phyloP scores from a whole-genome alignment of 1,140 invertebrate genomes.

The Hyphantria cunea region DNA sequence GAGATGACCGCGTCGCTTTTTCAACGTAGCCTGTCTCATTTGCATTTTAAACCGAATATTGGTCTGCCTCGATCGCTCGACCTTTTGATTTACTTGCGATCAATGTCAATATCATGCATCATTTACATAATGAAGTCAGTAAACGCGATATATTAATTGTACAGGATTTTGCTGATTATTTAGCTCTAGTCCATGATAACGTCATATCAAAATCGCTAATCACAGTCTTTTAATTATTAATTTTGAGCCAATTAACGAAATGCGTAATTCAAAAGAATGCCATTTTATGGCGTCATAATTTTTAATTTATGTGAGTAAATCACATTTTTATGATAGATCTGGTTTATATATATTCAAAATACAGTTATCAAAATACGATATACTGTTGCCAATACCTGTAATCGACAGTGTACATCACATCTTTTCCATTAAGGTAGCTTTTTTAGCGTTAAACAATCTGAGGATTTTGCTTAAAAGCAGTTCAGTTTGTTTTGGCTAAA shows the following conservation, averaged over 20 bases:
- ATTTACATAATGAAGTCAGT: conserved; percentile 23
- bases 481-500: too few relatives aligned
- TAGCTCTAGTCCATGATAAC: conserved; percentile 7
- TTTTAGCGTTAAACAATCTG: too few relatives aligned
- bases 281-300: too few relatives aligned
- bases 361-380: too few relatives aligned
- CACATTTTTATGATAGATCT: too few relatives aligned
- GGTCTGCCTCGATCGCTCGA: conserved; percentile 20
- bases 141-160: conserved; percentile 13
- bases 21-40: conserved; percentile 61
- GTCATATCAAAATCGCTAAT: neutral
- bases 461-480: too few relatives aligned
- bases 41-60: conserved; percentile 43
- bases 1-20: conserved; percentile 57
- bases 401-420: too few relatives aligned
- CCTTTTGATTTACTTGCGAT: conserved; percentile 26
- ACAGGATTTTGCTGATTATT: conserved; percentile 9
- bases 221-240: conserved; percentile 10
- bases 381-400: neutral
- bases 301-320: neutral
- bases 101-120: conserved; percentile 20
- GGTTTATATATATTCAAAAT: too few relatives aligned
- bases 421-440: too few relatives aligned
- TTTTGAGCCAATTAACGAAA: neutral
- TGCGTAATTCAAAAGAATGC: neutral